Evolutionary conservation across 2,113 vertebrate genomes (phyloP).

Genomic region (Gnathonemus echidnorhynchus): DNA sequence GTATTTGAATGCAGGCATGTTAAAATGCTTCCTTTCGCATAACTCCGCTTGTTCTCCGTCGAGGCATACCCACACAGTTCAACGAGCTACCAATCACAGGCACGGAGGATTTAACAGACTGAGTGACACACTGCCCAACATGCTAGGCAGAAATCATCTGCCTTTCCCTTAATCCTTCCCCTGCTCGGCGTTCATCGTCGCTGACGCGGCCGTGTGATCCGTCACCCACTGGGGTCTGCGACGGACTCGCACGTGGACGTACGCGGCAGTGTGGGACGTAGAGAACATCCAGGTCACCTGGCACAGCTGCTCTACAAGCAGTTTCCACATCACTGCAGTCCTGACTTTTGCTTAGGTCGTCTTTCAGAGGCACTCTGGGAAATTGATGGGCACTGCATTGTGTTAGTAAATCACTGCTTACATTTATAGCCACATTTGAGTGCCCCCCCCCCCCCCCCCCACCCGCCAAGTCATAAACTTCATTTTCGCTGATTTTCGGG

Average conservation of each 20-base stretch:
- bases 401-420: neutral
- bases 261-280: neutral
- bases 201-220: neutral
- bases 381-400: neutral
- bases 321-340: neutral
- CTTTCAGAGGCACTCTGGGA: neutral
- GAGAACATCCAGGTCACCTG: neutral
- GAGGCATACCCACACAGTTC: neutral
- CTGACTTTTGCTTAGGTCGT: neutral
- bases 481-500: neutral
- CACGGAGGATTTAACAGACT: neutral
- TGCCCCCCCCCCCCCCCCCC: neutral
- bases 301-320: neutral
- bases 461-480: neutral
- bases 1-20: neutral
- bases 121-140: neutral
- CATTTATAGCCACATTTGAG: neutral
- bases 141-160: neutral
- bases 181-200: neutral
- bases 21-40: neutral
- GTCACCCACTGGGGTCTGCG: neutral
- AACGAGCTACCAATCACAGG: neutral
- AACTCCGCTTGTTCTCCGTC: neutral
- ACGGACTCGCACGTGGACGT: neutral
- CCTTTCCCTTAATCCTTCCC: neutral